A percentile compares a stretch with the other conserved stretches of the same genome.
Evolutionary conservation across 2,797 vertebrate species (phyloP).

Genomic region (Sibirionetta formosa): DNA sequence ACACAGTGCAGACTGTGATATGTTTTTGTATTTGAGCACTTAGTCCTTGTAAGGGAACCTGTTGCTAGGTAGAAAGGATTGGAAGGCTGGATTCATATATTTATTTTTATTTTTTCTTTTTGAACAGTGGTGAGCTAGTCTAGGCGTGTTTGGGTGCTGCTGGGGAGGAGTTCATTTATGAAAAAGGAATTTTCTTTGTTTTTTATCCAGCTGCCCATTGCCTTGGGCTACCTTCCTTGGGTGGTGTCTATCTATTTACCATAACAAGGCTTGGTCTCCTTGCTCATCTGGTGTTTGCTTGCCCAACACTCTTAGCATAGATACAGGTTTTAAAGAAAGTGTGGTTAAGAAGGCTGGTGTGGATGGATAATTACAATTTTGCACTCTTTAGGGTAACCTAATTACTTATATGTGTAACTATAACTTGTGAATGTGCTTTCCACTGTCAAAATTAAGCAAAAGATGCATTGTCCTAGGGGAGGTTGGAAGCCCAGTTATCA

Average conservation of each 20-base stretch:
- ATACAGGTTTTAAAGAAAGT: neutral
- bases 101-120: neutral
- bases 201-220: conserved; percentile 57
- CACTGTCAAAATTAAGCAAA: neutral
- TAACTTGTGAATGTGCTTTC: neutral
- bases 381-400: neutral
- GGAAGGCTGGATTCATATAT: neutral
- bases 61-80: conserved; percentile 35
- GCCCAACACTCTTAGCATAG: conserved; percentile 12
- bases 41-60: neutral
- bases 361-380: neutral
- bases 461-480: neutral
- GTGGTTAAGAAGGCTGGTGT: neutral
- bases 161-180: conserved; percentile 27
- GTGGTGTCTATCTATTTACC: conserved; percentile 38
- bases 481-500: neutral
- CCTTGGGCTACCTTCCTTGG: conserved; percentile 48
- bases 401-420: neutral
- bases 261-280: conserved; percentile 37
- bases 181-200: conserved; percentile 64
- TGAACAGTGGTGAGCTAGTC: conserved; percentile 27
- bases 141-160: conserved; percentile 24
- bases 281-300: conserved; percentile 17
- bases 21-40: neutral
- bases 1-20: neutral